Percentiles rank a stretch among this genome's conserved stretches.
phyloP scores from a whole-genome alignment of 2,113 vertebrate genomes.

The Alligator sinensis region DNA sequence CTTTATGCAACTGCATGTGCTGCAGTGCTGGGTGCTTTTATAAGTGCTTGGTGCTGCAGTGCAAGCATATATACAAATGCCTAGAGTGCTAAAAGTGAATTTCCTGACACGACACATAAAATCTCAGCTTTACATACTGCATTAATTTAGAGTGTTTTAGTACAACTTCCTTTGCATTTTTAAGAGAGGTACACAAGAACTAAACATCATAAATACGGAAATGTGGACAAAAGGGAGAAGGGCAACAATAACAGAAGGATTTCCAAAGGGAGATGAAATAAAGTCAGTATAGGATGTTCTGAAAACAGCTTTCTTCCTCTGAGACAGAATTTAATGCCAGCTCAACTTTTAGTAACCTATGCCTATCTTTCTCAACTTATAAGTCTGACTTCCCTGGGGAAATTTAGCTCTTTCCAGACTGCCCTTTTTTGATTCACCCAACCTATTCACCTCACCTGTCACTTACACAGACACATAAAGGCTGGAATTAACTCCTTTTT shows the following conservation, averaged over 20 bases:
- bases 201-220: not conserved
- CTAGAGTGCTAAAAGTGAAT: slow-evolving; percentile 40
- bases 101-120: slow-evolving; percentile 57
- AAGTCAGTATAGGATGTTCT: not conserved
- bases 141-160: slow-evolving; percentile 42
- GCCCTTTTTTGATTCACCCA: no score
- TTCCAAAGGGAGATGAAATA: not conserved
- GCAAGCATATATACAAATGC: no score
- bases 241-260: not conserved
- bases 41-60: no score
- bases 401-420: not conserved
- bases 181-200: not conserved
- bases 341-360: not conserved
- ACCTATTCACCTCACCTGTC: no score
- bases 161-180: not conserved
- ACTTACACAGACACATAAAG: not conserved
- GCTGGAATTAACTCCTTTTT: not conserved
- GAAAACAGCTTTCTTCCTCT: not conserved
- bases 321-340: not conserved
- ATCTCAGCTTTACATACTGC: slow-evolving; percentile 34
- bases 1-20: no score
- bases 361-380: not conserved
- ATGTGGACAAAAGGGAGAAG: not conserved
- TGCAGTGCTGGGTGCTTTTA: no score
- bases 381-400: not conserved